Percentiles rank a stretch among this genome's conserved stretches.
Evolutionary conservation across 2,888 invertebrate species (phyloP).

Genomic region (Phengaris alcon): DNA sequence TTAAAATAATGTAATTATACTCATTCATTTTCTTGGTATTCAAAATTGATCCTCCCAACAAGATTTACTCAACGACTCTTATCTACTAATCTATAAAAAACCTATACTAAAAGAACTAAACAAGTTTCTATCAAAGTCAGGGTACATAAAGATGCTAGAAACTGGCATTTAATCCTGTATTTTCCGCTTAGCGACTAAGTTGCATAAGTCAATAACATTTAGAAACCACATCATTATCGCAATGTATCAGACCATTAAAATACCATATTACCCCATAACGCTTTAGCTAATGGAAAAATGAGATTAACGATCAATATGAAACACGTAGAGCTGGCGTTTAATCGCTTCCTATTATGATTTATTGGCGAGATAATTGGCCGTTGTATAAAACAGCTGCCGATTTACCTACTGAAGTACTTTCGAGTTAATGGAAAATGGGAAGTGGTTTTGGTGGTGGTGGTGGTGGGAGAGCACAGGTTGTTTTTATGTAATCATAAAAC

Average conservation of each 20-base stretch:
- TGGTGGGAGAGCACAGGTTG: no score
- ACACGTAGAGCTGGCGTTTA: slow-evolving; percentile 10
- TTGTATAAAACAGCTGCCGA: slow-evolving; percentile 7
- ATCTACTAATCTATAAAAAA: not conserved
- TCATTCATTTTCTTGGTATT: not conserved
- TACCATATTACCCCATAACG: slow-evolving; percentile 42
- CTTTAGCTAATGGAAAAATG: slow-evolving; percentile 57
- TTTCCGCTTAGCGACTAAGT: not conserved
- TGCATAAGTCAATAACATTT: not conserved
- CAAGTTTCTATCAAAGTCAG: no score
- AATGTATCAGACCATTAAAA: slow-evolving; percentile 16
- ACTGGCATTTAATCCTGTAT: not conserved
- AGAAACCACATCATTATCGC: not conserved
- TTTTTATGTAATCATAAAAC: no score
- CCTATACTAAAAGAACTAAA: not conserved
- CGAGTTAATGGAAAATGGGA: not conserved
- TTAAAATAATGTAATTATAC: not conserved
- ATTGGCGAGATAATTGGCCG: not conserved
- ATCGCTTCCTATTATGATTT: slow-evolving; percentile 16
- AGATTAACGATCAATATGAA: slow-evolving; percentile 47
- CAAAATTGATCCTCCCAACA: not conserved
- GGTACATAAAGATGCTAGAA: not conserved
- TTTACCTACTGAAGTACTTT: not conserved
- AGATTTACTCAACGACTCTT: not conserved
- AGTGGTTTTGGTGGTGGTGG: no score